Base-by-base conservation (phyloP, 2,113 vertebrate genomes). In the Zosterops borbonicus region DNA sequence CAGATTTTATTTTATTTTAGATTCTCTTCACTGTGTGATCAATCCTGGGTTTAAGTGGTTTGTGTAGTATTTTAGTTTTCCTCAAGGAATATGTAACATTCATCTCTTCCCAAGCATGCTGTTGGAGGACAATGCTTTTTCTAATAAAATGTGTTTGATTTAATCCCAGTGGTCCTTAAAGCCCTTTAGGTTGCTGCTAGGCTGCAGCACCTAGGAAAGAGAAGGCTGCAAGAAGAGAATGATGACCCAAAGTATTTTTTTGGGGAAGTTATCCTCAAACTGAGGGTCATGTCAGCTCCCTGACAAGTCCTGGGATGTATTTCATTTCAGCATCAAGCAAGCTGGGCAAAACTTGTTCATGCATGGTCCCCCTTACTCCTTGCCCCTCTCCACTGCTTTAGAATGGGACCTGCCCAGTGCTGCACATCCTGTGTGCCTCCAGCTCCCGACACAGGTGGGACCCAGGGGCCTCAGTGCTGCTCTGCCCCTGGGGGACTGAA, bases 341-440 rank as follows among this genome's bases (percentile, higher is more conserved):
- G 15, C 24, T 63, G 52, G 31, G 25, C 31, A 73, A 41, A 76
- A 27, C 41, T 23, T 3, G 1, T 8, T 12, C 14, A 6, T 6
- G 4, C 1, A 0, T 58, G 58, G 27, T 13, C 9, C 29, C 21
- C 6, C 2, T 27, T 33, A 7, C 3, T 9, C 11, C 33, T 24
- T 52, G 4, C 4, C 35, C 17, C 12, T 60, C 39, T 76, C 29
- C 21, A 4, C 6, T 76, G 31, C 49, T 35, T 27, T 18, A 7
- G 60, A 9, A 11, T 28, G 55, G 60, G 18, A n/a, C 8, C 12
- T 58, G 29, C n/a, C 5, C 1, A 2, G 19, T 60, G 20, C 44
- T 56, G 31, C 68, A 44, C 12, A 17, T 4, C 15, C 35, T 16
- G 12, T 15, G 42, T 5, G 17, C 41, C 55, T 27, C 25, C 62